Conservation (phyloP, 2,113 vertebrate species). For the Marmota flaviventris region DNA sequence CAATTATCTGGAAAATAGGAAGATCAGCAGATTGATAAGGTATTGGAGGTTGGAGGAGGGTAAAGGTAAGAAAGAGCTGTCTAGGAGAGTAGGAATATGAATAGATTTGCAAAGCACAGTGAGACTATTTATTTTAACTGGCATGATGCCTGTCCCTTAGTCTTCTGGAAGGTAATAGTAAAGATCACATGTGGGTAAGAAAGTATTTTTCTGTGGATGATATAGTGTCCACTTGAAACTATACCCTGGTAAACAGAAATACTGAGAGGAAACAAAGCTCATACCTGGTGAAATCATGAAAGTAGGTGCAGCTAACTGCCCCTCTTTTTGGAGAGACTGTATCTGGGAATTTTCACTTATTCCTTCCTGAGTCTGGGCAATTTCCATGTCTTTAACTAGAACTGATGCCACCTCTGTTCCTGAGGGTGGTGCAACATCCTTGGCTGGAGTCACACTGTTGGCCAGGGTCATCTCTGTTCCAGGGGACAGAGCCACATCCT, state of each 20-base stretch:
- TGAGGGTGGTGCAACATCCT: background rate
- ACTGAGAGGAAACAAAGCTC: background rate
- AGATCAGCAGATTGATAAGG: background rate
- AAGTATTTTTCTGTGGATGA: too few species aligned
- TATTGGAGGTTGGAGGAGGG: background rate
- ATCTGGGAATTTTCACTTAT: constrained; percentile 78
- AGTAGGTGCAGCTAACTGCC: constrained; percentile 42
- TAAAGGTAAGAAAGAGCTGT: background rate
- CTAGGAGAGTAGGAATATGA: background rate
- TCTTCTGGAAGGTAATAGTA: background rate
- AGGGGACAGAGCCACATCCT: background rate
- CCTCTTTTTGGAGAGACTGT: constrained; percentile 66
- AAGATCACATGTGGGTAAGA: too few species aligned
- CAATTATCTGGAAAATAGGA: background rate
- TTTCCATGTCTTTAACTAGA: constrained; percentile 1
- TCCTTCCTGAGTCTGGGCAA: background rate
- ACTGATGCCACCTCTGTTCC: constrained; percentile 42
- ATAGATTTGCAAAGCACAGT: background rate
- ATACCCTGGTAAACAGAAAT: background rate
- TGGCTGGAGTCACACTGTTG: background rate
- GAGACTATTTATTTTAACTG: background rate
- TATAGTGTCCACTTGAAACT: background rate
- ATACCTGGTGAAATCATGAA: constrained; percentile 85
- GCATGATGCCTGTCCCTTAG: background rate
- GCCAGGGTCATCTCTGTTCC: background rate